Evolutionary conservation across 2,113 vertebrate species (phyloP), one percentile per base, ranked within the genome.

Genomic region (Hippocampus zosterae): DNA sequence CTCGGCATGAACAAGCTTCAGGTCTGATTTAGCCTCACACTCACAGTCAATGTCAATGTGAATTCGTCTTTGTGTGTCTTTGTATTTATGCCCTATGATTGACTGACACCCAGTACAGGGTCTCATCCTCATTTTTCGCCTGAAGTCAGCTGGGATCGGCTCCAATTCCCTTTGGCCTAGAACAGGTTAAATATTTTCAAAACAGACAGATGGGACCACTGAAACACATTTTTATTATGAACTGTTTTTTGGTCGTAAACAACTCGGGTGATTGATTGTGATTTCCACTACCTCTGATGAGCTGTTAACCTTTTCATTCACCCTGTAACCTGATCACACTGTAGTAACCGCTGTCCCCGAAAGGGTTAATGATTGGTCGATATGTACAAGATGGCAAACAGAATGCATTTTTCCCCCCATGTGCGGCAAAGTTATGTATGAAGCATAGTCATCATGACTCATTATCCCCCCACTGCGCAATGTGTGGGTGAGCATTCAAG

Each of bases 1-100:
- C 89, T 96, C 7, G 91, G 88, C 73, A 90, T 86, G 78, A 96
- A 95, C 85, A 96, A 93, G 90, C 91, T 95, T 72, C 93, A 95
- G 94, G 94, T 96, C 29, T 3, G 13, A 46, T 65, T 46, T 65
- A 25, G 13, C 41, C 41, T 18, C 11, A 11, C 62, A 15, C 21
- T 27, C n/a, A 25, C 21, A 23, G 21, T 10, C 8, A n/a, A 12
- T 25, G 55, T 13, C 9, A 56, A 56, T 56, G 53, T 25, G n/a
- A 55, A 55, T 27, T 0, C 25, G 13, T 27, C 23, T 29, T 6
- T 59, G 13, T 16, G 1, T 16, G n/a, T 56, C 55, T 56, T 23
- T 56, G 21, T 52, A 19, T 37, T 37, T 37, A 7, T 56, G 11
- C n/a, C 23, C n/a, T 59, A 15, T 29, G 12, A 59, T 29, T 59